Percentiles rank a stretch among this genome's conserved stretches.
phyloP scores from a whole-genome alignment of 2,888 invertebrate genomes.

The Rhingia campestris region DNA sequence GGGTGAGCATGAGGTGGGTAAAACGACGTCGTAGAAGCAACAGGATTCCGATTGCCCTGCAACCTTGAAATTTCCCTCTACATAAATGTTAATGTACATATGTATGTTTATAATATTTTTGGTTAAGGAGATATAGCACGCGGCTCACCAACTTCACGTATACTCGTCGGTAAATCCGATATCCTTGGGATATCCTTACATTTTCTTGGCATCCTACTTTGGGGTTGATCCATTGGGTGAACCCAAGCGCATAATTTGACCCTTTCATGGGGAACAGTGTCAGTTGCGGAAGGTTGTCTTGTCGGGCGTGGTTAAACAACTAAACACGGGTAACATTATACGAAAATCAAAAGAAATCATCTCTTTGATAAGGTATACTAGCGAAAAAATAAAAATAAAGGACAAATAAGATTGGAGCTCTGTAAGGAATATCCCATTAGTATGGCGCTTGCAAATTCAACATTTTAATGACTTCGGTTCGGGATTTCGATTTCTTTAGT shows the following conservation, averaged over 20 bases:
- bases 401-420: slow-evolving; percentile 6
- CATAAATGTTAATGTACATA: background rate
- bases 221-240: slow-evolving; percentile 23
- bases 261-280: slow-evolving; percentile 26
- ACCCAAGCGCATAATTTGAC: slow-evolving; percentile 49
- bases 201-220: background rate
- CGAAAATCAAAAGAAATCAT: slow-evolving; percentile 35
- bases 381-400: background rate
- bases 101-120: slow-evolving; percentile 11
- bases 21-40: slow-evolving; percentile 44
- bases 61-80: slow-evolving; percentile 51
- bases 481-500: background rate
- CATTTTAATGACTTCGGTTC: slow-evolving; percentile 43
- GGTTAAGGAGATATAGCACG: background rate
- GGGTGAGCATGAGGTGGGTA: slow-evolving; percentile 12
- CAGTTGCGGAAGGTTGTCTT: slow-evolving; percentile 3
- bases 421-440: slow-evolving; percentile 19
- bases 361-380: slow-evolving; percentile 44
- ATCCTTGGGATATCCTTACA: slow-evolving; percentile 25
- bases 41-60: slow-evolving; percentile 52
- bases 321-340: slow-evolving; percentile 24
- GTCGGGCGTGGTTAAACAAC: slow-evolving; percentile 2
- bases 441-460: slow-evolving; percentile 22
- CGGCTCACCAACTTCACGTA: background rate
- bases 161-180: slow-evolving; percentile 30